A percentile compares a stretch with the other conserved stretches of the same genome.
These are phyloP conservation scores for Mesorhabditis belari DNA, from an alignment of 2,888 invertebrate species.

Conservation along the genomic window DNA sequence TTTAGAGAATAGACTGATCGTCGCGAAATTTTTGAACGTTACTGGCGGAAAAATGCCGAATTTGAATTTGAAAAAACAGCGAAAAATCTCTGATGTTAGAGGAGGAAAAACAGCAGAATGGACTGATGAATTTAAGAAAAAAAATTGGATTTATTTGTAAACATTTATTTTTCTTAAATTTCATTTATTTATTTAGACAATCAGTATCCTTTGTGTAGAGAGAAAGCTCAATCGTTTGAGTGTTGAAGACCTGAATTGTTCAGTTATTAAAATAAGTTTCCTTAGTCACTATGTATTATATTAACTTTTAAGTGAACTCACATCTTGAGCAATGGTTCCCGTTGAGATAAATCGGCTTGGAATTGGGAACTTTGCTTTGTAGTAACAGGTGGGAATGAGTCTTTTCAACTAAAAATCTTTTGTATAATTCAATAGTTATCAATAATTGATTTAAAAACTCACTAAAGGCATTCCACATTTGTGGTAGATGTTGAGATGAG, in stretches of 20 bases:
- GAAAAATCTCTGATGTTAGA: too few relatives aligned
- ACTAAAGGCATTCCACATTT: background rate
- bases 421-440: background rate
- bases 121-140: too few relatives aligned
- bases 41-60: too few relatives aligned
- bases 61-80: too few relatives aligned
- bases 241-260: background rate
- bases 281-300: too few relatives aligned
- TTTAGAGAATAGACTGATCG: too few relatives aligned
- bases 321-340: background rate
- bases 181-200: background rate
- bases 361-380: background rate
- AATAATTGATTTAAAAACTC: too few relatives aligned
- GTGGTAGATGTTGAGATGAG: background rate
- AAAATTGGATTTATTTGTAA: too few relatives aligned
- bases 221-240: background rate
- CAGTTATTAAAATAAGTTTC: too few relatives aligned
- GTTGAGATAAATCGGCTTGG: background rate
- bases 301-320: background rate
- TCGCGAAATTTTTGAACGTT: too few relatives aligned
- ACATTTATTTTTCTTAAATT: too few relatives aligned
- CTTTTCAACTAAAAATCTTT: background rate
- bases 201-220: background rate
- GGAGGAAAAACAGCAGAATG: too few relatives aligned
- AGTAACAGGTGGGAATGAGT: background rate